Base-by-base conservation (phyloP, 1,140 invertebrate species). In the Pentalonia nigronervosa region DNA sequence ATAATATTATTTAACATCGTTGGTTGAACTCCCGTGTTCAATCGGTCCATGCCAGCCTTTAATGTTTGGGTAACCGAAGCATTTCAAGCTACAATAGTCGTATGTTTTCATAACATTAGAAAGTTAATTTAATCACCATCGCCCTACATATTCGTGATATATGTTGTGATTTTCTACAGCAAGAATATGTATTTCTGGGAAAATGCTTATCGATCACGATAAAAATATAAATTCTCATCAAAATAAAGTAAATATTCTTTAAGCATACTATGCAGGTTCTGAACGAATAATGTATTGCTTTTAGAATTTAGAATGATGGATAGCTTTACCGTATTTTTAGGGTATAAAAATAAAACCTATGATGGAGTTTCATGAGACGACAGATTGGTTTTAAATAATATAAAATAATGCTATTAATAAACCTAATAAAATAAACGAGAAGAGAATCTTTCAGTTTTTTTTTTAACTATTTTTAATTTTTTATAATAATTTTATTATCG, bases 241-340 rank as follows among this genome's bases (percentile, higher is more conserved):
- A n/a, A 67, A 67, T 67, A 67, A 67, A n/a, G 60, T 67, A 67
- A 67, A 67, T 67, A 67, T 67, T 67, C 60, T 67, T 67, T n/a
- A 11, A 14, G 30, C 60, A 67, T 30, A 60, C 56, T 60, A 14
- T 60, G 30, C 25, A 67, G 60, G 60, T 67, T 67, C 60, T 67
- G 30, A 14, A 67, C 11, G 25, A 67, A 67, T 67, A n/a, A 67
- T 67, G 11, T 67, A 67, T 67, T 30, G 30, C 60, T 30, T 67
- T 67, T n/a, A 67, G 60, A 67, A 67, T 67, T n/a, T 67, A 30
- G 25, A n/a, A 67, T 67, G 60, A 67, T 67, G 60, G 60, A 67
- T 67, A 67, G 60, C 30, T 67, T 67, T 67, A n/a, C 11, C 30
- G 8, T 67, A 67, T 67, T 67, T n/a, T 67, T 67, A 67, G 11